Base-by-base conservation (phyloP, 2,888 invertebrate species). In the Parnassius mnemosyne region DNA sequence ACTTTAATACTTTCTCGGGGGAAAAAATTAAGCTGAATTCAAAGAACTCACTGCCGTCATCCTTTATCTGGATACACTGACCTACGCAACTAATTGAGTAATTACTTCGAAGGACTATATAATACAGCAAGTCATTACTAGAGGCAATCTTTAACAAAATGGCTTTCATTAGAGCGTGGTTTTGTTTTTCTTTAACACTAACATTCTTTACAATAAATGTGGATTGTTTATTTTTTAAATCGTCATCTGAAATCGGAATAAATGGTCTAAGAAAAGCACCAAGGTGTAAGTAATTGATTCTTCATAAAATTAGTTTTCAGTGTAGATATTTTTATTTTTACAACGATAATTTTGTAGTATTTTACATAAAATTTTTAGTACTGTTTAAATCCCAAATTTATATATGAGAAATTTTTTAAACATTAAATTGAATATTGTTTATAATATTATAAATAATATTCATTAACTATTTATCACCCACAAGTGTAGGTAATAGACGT, bases 181-280 rank as follows among this genome's bases (percentile, higher is more conserved):
- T 54, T 60, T 63, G 70, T 25, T 43, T 73, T 41, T 16, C 75
- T 49, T 11, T 78, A 47, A n/a, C 72, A 13, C 20, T 73, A 1
- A 25, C 72, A 52, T 63, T 65, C 11, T 10, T 77, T 1, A 56
- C 54, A 34, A 49, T 47, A 60, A 57, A 65, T 11, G 41, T 49
- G 44, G 73, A 5, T 67, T 82, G 65, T 86, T 84, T 71, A 70
- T 81, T 7, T 66, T 44, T 54, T 10, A 72, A 60, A 20, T 73
- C 81, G 3, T 71, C 80, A 2, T 66, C 76, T 3, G 80, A 80
- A 13, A 80, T 77, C 2, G 85, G 83, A 0, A 63, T 86, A 44
- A 79, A 74, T 60, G 82, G 76, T 20, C 84, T 90, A 1, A 84
- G 76, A 49, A 90, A 90, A 71, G 82, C 89, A 11, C 81, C 87